These are phyloP conservation scores for Pararge aegeria DNA, from an alignment of 1,140 invertebrate genomes.

Conservation along the genomic window DNA sequence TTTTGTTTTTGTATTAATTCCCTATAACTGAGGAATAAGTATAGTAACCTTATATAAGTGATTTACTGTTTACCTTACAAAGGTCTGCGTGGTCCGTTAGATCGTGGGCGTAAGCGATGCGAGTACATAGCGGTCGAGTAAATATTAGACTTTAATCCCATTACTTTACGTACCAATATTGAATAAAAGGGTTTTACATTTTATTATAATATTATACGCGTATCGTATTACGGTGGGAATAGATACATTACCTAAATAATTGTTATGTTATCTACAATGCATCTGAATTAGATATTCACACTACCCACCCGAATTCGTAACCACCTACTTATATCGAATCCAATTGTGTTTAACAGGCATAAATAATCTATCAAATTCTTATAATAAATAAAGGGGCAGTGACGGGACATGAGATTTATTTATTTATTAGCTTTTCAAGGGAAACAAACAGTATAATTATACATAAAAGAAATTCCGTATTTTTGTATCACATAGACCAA, in stretches of 20 bases:
- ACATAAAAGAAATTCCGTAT: too few species aligned
- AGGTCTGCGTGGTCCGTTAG: slow-evolving; percentile 24
- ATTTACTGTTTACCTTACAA: slow-evolving; percentile 16
- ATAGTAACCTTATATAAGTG: too few species aligned
- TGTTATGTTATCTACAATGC: slow-evolving; percentile 21
- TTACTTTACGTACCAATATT: slow-evolving; percentile 3
- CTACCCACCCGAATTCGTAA: not conserved
- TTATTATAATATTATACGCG: slow-evolving; percentile 14
- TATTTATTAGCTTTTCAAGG: too few species aligned
- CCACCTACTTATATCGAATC: not conserved
- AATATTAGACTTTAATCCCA: slow-evolving; percentile 7
- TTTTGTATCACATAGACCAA: too few species aligned
- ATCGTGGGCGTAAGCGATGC: slow-evolving; percentile 13
- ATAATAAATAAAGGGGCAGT: too few species aligned
- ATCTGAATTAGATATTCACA: not conserved
- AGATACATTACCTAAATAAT: slow-evolving; percentile 23
- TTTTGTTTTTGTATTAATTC: too few species aligned
- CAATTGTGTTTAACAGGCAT: not conserved
- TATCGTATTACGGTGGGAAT: slow-evolving; percentile 18
- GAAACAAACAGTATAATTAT: too few species aligned
- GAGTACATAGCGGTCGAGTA: slow-evolving; percentile 3
- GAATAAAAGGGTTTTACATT: not conserved
- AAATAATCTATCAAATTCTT: too few species aligned
- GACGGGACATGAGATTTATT: too few species aligned
- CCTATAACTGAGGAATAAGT: too few species aligned